Base-by-base conservation (phyloP, 2,888 invertebrate species). In the Pheosia gnoma region DNA sequence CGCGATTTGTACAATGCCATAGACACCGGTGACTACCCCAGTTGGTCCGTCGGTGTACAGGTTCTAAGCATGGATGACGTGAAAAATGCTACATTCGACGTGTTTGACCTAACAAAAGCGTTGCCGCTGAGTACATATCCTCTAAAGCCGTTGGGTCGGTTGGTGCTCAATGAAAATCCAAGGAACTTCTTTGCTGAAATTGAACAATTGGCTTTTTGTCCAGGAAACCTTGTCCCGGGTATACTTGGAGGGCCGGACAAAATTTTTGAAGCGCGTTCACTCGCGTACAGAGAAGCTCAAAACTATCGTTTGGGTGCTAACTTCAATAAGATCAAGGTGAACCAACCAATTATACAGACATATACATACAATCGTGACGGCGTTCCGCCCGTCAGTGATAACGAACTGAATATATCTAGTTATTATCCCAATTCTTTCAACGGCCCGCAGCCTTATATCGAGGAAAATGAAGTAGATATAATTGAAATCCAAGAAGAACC, bases 381-480 rank as follows among this genome's bases (percentile, higher is more conserved):
- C 0, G 93, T 94, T 11, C 96, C 96, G 93, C 94, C 95, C 43
- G 93, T 95, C 25, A 90, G 94, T 54, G 95, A 96, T 75, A 98
- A 98, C 82, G 97, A 97, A 86, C 95, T 95, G 43, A 97, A 96
- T 39, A 96, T 96, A 3, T 98, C 98, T 3, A 98, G 98, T 87
- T 99, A 99, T 84, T 98, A 95, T 89, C 99, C 99, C 0, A 99
- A 99, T 92, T 97, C 98, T 69, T 99, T 98, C 86, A 93, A 95
- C 69, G 98, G 98, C 0, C 98, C 98, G 0, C 94, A 95, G 66
- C 94, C 95, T 53, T 95, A 95, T 73, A 91, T 94, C 13, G 91
- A 95, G 5, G 95, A 95, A 36, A 94, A 94, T 67, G 81, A 85
- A 49, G 80, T 94, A 6, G 81, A 93, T 6, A 88, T 95, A 4